Percentiles rank a stretch among this genome's conserved stretches.
Evolutionary conservation across 2,113 vertebrate species (phyloP).

Genomic region (Tetrao urogallus): DNA sequence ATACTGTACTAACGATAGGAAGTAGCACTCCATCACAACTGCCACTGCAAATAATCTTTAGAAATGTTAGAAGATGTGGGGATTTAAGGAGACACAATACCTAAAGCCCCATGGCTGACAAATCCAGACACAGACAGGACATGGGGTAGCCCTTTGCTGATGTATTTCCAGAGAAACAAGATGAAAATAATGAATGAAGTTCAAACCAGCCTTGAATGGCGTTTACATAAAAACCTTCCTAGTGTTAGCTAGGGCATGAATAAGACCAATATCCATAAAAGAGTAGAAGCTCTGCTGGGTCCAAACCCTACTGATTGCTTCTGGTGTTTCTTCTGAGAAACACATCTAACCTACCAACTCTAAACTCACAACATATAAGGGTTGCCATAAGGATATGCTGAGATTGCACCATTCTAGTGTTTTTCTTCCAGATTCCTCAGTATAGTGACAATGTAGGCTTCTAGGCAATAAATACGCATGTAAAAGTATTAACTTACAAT

Average conservation of each 20-base stretch:
- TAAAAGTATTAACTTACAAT: slow-evolving; percentile 50
- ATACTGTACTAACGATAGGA: not conserved
- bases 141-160: not conserved
- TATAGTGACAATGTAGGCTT: slow-evolving; percentile 41
- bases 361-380: not conserved
- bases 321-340: not conserved
- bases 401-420: slow-evolving; percentile 43
- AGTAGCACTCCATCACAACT: not conserved
- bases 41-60: not conserved
- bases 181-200: not conserved
- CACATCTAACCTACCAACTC: not conserved
- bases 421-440: slow-evolving; percentile 52
- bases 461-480: slow-evolving; percentile 53
- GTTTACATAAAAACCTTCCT: not conserved
- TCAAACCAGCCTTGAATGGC: not conserved
- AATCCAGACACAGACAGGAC: not conserved
- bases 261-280: not conserved
- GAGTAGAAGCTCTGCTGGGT: not conserved
- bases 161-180: not conserved
- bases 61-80: not conserved
- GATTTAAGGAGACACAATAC: not conserved
- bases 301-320: not conserved
- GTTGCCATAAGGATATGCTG: slow-evolving; percentile 70
- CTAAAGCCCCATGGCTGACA: not conserved
- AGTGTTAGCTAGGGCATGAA: not conserved